Evolutionary conservation across 2,113 vertebrate genomes (phyloP).

Genomic region (Macroglossus sobrinus): DNA sequence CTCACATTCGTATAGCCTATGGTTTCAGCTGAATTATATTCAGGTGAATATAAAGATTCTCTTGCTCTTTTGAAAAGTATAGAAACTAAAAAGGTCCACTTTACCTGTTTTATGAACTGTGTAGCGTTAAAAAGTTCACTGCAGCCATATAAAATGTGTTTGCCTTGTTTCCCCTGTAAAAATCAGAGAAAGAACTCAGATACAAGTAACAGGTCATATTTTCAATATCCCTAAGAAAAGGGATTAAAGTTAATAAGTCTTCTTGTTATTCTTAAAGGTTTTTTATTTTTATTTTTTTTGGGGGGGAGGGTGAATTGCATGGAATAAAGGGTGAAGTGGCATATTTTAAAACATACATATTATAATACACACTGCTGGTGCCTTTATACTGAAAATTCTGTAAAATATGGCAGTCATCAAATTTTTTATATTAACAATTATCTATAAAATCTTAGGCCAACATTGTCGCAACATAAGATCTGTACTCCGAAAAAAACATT

Average conservation of each 20-base stretch:
- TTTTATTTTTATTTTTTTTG: background rate
- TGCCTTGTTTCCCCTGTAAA: conserved; percentile 92
- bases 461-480: background rate
- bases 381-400: background rate
- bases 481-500: background rate
- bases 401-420: too few relatives aligned
- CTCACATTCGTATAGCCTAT: background rate
- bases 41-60: background rate
- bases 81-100: background rate
- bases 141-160: conserved; percentile 96
- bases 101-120: conserved; percentile 98
- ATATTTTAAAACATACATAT: background rate
- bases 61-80: background rate
- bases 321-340: background rate
- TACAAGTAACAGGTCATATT: background rate
- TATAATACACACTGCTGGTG: background rate
- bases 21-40: background rate
- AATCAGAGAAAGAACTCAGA: conserved; percentile 11
- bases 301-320: background rate
- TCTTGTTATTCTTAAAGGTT: background rate
- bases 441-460: background rate
- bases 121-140: conserved; percentile 96
- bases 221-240: background rate
- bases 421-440: too few relatives aligned
- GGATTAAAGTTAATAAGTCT: background rate